Evolutionary conservation across 92 coral and sea anemone genomes (phyloP).

Genomic region (Phenganax subtilis): DNA sequence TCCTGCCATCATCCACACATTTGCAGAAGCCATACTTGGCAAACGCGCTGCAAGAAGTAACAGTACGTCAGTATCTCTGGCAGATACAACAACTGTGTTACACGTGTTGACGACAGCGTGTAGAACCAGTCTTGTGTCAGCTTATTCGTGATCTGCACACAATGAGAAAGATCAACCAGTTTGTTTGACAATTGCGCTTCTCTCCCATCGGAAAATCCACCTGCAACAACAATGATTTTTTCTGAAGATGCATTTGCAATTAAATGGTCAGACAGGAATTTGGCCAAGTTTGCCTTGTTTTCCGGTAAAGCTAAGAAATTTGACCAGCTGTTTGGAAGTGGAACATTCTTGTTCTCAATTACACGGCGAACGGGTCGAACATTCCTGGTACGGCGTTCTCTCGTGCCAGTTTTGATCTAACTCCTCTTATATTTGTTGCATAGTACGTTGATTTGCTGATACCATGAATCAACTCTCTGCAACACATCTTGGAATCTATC

Average conservation of each 20-base stretch:
- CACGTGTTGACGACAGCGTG: slow-evolving; percentile 39
- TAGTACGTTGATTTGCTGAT: slow-evolving; percentile 55
- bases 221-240: slow-evolving; percentile 51
- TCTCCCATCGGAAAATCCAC: slow-evolving; percentile 44
- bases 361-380: slow-evolving; percentile 37
- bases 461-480: slow-evolving; percentile 43
- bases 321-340: slow-evolving; percentile 57
- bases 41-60: slow-evolving; percentile 55
- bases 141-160: slow-evolving; percentile 46
- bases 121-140: slow-evolving; percentile 47
- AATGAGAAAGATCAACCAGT: slow-evolving; percentile 38
- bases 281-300: slow-evolving; percentile 65
- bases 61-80: slow-evolving; percentile 54
- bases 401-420: slow-evolving; percentile 59
- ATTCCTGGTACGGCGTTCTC: slow-evolving; percentile 41
- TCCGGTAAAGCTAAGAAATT: slow-evolving; percentile 57
- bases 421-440: slow-evolving; percentile 44
- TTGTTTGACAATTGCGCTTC: slow-evolving; percentile 46
- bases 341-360: slow-evolving; percentile 48
- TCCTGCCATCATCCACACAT: slow-evolving; percentile 58
- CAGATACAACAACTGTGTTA: slow-evolving; percentile 44
- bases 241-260: slow-evolving; percentile 45
- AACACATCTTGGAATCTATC: slow-evolving; percentile 40
- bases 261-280: slow-evolving; percentile 45
- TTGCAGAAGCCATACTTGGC: slow-evolving; percentile 42